Evolutionary conservation across 2,113 vertebrate species (phyloP).

Genomic region (Gambusia affinis): DNA sequence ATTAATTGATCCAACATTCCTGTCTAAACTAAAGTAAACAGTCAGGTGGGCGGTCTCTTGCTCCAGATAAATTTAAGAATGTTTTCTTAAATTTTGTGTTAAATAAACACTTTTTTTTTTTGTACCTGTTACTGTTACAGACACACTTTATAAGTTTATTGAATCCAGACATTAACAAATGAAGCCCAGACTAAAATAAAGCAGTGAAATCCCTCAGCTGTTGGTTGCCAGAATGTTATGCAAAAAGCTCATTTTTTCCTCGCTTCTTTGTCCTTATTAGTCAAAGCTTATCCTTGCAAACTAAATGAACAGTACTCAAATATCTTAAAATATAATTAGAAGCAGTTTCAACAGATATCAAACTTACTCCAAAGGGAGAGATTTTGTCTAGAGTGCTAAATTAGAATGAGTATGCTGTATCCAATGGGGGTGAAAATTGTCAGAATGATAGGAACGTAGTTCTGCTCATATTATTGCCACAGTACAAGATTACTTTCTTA

Average conservation of each 20-base stretch:
- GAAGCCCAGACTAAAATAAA: not conserved
- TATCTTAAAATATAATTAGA: not conserved
- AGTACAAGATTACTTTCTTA: too few relatives aligned
- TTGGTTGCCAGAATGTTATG: not conserved
- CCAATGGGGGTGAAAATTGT: not conserved
- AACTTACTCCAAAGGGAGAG: not conserved
- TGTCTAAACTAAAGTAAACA: not conserved
- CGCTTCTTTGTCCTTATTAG: not conserved
- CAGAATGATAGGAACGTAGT: not conserved
- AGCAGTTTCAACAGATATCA: not conserved
- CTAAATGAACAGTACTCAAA: not conserved
- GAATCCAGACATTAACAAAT: slow-evolving; percentile 2
- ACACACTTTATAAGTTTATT: not conserved
- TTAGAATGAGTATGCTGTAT: not conserved
- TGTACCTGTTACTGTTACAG: not conserved
- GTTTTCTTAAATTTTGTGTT: not conserved
- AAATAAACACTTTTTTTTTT: not conserved
- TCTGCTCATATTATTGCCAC: not conserved
- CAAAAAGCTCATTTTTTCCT: too few relatives aligned
- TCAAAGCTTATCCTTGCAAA: not conserved
- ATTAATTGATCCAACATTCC: not conserved
- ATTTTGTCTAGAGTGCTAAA: not conserved
- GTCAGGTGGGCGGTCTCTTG: not conserved
- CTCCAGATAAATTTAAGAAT: not conserved
- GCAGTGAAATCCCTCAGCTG: not conserved